Evolutionary conservation across 2,113 vertebrate species (phyloP).

Genomic region (Actinemys pallida): DNA sequence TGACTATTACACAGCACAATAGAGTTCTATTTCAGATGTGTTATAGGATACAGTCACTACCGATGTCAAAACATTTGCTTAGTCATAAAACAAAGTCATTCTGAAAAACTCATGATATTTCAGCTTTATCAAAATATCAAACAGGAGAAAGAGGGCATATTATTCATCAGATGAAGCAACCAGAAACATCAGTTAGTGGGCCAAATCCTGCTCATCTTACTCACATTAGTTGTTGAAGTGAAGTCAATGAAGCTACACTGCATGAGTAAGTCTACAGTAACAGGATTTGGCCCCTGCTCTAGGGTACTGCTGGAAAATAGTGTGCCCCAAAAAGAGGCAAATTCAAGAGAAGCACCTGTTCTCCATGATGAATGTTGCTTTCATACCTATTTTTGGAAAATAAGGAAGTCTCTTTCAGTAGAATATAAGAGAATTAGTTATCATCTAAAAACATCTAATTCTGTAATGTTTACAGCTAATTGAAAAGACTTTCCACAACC

Average conservation of each 20-base stretch:
- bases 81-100: neutral
- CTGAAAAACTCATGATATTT: slow-evolving; percentile 10
- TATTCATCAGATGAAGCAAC: neutral
- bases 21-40: neutral
- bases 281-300: neutral
- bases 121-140: neutral
- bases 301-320: neutral
- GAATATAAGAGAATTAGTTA: neutral
- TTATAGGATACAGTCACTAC: neutral
- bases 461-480: neutral
- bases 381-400: neutral
- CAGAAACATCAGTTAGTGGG: neutral
- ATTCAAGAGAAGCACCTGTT: neutral
- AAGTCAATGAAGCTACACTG: neutral
- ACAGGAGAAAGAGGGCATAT: neutral
- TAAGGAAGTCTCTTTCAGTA: neutral
- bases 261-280: fast-evolving
- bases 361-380: neutral
- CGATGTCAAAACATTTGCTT: neutral
- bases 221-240: neutral
- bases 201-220: neutral
- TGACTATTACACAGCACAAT: neutral
- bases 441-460: neutral
- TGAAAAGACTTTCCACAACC: fast-evolving
- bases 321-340: neutral